Percentiles rank a stretch among this genome's conserved stretches.
These are phyloP conservation scores for Trichonephila inaurata DNA, from an alignment of 1,140 invertebrate genomes.

Conservation along the genomic window DNA sequence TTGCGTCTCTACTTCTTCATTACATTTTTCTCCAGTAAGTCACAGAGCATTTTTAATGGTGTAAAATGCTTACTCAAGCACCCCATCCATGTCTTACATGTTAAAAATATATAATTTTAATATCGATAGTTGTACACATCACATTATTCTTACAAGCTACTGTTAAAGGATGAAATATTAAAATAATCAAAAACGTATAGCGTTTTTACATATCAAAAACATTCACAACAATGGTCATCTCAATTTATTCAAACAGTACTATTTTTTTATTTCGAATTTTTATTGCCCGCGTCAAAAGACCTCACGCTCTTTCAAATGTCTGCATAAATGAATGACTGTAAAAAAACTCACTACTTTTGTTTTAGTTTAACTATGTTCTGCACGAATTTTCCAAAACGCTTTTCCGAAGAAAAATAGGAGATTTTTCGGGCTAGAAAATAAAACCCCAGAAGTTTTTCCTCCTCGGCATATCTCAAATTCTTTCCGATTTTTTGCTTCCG, in stretches of 20 bases:
- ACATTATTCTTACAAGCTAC: too few relatives aligned
- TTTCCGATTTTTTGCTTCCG: conserved; percentile 31
- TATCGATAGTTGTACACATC: too few relatives aligned
- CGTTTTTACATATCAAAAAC: too few relatives aligned
- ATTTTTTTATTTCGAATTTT: not conserved
- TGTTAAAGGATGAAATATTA: too few relatives aligned
- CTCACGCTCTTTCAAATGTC: not conserved
- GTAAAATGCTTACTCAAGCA: too few relatives aligned
- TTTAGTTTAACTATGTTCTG: conserved; percentile 33
- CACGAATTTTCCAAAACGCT: conserved; percentile 44
- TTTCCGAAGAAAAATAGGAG: conserved; percentile 31
- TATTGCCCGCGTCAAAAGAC: not conserved
- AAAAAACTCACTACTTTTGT: not conserved
- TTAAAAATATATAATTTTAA: too few relatives aligned
- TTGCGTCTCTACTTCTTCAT: too few relatives aligned
- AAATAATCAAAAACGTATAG: too few relatives aligned
- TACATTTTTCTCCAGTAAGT: too few relatives aligned
- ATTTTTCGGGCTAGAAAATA: not conserved
- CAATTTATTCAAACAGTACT: not conserved
- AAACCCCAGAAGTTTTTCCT: conserved; percentile 50
- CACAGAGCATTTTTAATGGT: too few relatives aligned
- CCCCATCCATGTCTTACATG: too few relatives aligned
- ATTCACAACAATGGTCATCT: too few relatives aligned
- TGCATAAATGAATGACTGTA: not conserved
- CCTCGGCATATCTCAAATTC: conserved; percentile 64